Evolutionary conservation across 2,888 invertebrate species (phyloP), one percentile per base, ranked within the genome.

Genomic region (Lottia scabra): DNA sequence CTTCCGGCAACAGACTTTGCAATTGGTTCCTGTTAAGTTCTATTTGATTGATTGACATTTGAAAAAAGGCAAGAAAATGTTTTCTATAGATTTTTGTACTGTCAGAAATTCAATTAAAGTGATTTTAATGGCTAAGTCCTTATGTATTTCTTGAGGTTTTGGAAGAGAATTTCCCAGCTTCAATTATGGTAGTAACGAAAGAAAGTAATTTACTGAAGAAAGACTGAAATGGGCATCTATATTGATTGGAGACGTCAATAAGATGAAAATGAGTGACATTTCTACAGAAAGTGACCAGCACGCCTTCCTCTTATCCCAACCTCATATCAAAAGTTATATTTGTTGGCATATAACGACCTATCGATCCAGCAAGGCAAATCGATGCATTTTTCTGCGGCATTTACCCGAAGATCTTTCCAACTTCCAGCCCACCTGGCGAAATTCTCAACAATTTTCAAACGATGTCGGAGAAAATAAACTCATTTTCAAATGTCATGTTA

Each of bases 371-470:
- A 23, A 19, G 56, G 19, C 56, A 12, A 56, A 56, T 56, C 56
- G 23, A 56, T 56, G 56, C 56, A 56, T 56, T 56, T 56, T 56
- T 56, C 56, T 56, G 56, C 56, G 56, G 56, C 56, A 56, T 56
- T 56, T 56, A 56, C 56, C 56, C 38, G 13, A 56, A 56, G 56
- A 56, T 56, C 56, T 19, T 38, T 23, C 56, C 56, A 23, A 23
- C 56, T 56, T 56, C 19, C 19, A 23, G 19, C 56, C 56, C 56
- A 56, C 56, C 56, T 56, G 56, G 19, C 19, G 23, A 23, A 23
- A 23, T 56, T 56, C 56, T 56, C 56, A 56, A 56, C 56, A 56
- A 19, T 56, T 56, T 38, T 56, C 19, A 56, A 56, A 23, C 56
- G 56, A 56, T 56, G 56, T 56, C 56, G 56, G 23, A 56, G 56